phyloP scores from a whole-genome alignment of 2,797 vertebrate species.

The Gallinago nigripennis region DNA sequence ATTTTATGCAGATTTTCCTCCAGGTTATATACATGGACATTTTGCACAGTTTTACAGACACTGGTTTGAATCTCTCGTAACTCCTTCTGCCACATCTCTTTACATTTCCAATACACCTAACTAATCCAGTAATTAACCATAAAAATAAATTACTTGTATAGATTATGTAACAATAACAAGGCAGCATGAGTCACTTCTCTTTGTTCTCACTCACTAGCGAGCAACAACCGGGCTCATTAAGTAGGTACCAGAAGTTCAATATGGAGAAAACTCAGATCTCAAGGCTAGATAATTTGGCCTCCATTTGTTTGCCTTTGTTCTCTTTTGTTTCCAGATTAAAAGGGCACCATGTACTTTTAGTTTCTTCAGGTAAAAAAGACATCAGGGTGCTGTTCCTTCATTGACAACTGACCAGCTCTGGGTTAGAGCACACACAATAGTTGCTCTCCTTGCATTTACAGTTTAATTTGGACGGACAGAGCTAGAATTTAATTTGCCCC shows the following conservation, averaged over 20 bases:
- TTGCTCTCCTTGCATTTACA: not conserved
- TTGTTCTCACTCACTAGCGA: constrained; percentile 50
- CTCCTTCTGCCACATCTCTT: not conserved
- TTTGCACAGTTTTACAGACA: not conserved
- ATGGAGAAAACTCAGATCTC: constrained; percentile 48
- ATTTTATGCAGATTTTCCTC: not conserved
- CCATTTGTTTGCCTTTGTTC: constrained; percentile 69
- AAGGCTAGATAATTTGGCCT: constrained; percentile 66
- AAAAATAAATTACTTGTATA: constrained; percentile 60
- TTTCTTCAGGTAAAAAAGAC: constrained; percentile 51
- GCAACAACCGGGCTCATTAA: constrained; percentile 59
- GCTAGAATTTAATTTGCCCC: not conserved
- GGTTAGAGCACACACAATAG: not conserved
- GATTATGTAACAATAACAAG: constrained; percentile 54
- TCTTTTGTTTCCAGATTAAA: constrained; percentile 67
- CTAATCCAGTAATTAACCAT: constrained; percentile 59
- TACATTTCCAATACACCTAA: constrained; percentile 35
- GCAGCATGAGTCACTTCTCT: constrained; percentile 49
- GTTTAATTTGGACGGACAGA: not conserved
- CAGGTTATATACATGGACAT: not conserved
- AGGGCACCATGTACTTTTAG: constrained; percentile 47
- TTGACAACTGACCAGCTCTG: not conserved
- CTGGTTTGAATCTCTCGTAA: not conserved
- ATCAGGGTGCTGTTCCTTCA: not conserved
- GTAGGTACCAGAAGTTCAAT: constrained; percentile 44